A percentile compares a stretch with the other conserved stretches of the same genome.
These are phyloP conservation scores for Epizoanthus stellaris DNA, from an alignment of 92 coral and sea anemone genomes.

Conservation along the genomic window DNA sequence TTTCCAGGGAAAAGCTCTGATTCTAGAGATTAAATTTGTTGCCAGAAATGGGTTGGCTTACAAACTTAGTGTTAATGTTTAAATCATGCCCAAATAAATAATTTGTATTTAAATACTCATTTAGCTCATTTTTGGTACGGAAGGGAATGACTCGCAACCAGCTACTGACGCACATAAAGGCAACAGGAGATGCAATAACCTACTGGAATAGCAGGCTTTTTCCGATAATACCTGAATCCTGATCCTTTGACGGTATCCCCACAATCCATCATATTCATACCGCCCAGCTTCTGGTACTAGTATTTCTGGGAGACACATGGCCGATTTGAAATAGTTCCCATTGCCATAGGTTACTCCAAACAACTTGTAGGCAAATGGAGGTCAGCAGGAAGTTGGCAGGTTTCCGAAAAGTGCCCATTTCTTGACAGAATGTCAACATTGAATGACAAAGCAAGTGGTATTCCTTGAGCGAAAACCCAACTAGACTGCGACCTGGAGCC, in stretches of 20 bases:
- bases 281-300: conserved; percentile 38
- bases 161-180: conserved; percentile 34
- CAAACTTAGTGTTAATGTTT: no score
- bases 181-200: conserved; percentile 9
- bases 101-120: no score
- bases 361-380: conserved; percentile 34
- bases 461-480: conserved; percentile 23
- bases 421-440: conserved; percentile 19
- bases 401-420: conserved; percentile 37
- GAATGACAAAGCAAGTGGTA: conserved; percentile 40
- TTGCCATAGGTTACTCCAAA: conserved; percentile 52
- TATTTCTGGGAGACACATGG: conserved; percentile 31
- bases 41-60: no score
- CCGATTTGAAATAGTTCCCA: conserved; percentile 43
- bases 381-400: conserved; percentile 45
- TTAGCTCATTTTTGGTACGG: no score
- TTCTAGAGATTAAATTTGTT: no score
- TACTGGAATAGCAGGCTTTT: conserved; percentile 35
- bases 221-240: conserved; percentile 1
- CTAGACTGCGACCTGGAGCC: conserved; percentile 22
- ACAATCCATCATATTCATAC: conserved; percentile 52
- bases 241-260: conserved; percentile 45
- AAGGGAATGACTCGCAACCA: no score
- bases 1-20: no score
- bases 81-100: no score